Evolutionary conservation across 2,113 vertebrate genomes (phyloP).

Genomic region (Numenius arquata): DNA sequence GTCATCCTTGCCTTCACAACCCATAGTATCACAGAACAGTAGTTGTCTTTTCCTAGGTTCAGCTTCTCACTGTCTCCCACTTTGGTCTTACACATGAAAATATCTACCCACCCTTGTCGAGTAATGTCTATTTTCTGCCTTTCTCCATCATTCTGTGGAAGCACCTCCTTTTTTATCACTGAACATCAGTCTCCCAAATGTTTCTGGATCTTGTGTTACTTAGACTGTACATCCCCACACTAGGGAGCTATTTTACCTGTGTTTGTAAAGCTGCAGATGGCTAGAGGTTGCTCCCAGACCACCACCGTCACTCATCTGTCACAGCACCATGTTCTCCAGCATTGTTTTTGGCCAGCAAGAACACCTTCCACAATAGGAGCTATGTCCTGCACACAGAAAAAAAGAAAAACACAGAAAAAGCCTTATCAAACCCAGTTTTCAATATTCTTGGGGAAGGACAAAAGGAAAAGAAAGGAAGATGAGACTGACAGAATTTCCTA

Average conservation of each 20-base stretch:
- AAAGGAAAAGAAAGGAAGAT: neutral
- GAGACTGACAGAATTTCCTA: neutral
- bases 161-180: neutral
- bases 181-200: neutral
- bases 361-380: neutral
- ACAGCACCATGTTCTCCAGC: neutral
- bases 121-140: neutral
- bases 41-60: neutral
- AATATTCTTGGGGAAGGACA: neutral
- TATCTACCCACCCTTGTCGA: neutral
- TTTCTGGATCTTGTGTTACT: neutral
- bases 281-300: neutral
- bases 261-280: neutral
- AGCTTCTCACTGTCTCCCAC: neutral
- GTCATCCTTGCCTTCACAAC: neutral
- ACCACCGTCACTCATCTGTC: accelerated
- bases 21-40: neutral
- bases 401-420: neutral
- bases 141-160: neutral
- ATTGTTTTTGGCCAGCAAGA: neutral
- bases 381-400: neutral
- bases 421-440: neutral
- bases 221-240: neutral
- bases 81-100: neutral
- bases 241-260: neutral